Evolutionary conservation across 2,797 vertebrate genomes (phyloP), one percentile per base, ranked within the genome.

Genomic region (Thunnus albacares): DNA sequence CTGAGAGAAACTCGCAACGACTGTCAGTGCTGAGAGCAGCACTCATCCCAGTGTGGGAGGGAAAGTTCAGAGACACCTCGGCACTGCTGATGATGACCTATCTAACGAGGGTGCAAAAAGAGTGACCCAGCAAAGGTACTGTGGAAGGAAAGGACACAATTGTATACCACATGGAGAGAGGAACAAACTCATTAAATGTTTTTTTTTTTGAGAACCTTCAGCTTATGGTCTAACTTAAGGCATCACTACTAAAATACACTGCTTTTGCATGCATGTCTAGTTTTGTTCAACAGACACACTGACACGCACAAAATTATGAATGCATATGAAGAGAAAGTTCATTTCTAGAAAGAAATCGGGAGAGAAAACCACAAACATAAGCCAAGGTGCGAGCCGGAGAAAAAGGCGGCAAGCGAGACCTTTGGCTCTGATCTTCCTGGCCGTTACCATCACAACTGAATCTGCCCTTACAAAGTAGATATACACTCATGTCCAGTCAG

Each of bases 191-290:
- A 89, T 87, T 91, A 85, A 90, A 90, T 91, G 80, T 90, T 89
- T 91, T 82, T 85, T 89, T 86, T 80, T 72, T 77, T 87, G 89
- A 92, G 89, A 94, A 92, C 93, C 92, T 94, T 94, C 94, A 94
- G 93, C 84, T 91, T 93, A 93, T 94, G 92, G 92, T 93, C 92
- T 94, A 95, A 93, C 90, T 94, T 95, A 94, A 95, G 95, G 94
- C 93, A 93, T 93, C 90, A 93, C 94, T 94, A 95, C 91, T 93
- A 93, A 95, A 95, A 93, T 94, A 94, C 93, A 94, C 92, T 87
- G 92, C 86, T 95, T 92, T 94, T 93, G 94, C 94, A 95, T 95
- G 94, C 94, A 95, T 95, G 94, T 95, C 94, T 95, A 94, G 93
- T 94, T 93, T 94, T 91, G 90, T 90, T 94, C 83, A 94, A 95